A percentile compares a stretch with the other conserved stretches of the same genome.
Conservation (phyloP, 2,113 vertebrate genomes). For the Chamaetylas fuelleborni region DNA sequence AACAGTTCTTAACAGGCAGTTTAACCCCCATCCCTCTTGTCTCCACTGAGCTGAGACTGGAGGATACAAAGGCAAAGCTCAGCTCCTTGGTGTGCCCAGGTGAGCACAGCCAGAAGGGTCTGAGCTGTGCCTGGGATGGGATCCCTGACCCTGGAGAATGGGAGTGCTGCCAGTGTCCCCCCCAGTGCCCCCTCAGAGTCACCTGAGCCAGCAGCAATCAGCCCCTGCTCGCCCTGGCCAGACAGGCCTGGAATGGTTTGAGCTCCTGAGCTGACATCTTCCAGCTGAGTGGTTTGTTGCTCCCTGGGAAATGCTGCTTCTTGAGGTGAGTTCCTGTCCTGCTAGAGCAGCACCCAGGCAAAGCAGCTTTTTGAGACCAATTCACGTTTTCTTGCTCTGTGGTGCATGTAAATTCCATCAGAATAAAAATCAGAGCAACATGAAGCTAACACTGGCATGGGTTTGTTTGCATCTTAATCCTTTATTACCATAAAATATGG, state of each 20-base stretch:
- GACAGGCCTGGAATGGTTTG: neutral
- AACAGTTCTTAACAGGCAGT: neutral
- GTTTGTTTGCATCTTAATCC: neutral
- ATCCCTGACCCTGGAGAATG: fast-evolving
- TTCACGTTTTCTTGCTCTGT: fast-evolving
- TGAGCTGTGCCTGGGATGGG: fast-evolving
- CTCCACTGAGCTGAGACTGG: neutral
- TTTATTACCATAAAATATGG: neutral
- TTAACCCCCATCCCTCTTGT: neutral
- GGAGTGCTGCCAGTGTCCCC: neutral
- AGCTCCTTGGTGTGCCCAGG: neutral
- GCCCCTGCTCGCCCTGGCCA: neutral
- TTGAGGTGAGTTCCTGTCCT: neutral
- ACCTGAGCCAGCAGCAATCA: neutral
- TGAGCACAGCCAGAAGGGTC: neutral
- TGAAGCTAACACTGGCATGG: fast-evolving
- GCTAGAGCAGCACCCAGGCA: neutral
- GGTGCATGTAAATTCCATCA: neutral
- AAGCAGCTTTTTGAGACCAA: neutral
- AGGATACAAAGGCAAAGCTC: neutral
- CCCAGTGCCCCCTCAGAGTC: neutral
- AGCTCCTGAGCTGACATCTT: neutral
- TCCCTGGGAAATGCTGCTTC: neutral
- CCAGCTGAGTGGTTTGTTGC: neutral
- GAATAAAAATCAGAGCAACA: neutral